Percentiles rank a stretch among this genome's conserved stretches.
Evolutionary conservation across 1,140 invertebrate species (phyloP).

Genomic region (Phthorimaea operculella): DNA sequence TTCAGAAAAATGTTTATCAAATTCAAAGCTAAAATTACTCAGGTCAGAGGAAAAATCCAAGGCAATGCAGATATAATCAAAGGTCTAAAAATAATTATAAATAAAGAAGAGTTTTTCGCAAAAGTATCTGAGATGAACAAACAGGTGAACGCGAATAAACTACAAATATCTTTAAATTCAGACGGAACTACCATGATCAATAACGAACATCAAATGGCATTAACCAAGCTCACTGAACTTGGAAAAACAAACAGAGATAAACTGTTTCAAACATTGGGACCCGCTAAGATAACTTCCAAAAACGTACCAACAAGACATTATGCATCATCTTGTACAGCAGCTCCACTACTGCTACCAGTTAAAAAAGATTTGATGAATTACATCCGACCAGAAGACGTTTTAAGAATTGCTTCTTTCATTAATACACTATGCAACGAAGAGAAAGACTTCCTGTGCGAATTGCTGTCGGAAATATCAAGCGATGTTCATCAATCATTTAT

Average conservation of each 20-base stretch:
- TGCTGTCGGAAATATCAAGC: constrained; percentile 7
- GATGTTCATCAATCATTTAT: constrained; percentile 12
- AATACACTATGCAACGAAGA: constrained; percentile 7
- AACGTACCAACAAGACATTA: constrained; percentile 16
- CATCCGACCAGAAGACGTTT: constrained; percentile 12
- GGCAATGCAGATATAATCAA: constrained; percentile 18
- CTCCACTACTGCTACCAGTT: not conserved
- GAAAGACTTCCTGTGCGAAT: constrained; percentile 9
- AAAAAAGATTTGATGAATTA: not conserved
- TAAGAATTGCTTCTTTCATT: constrained; percentile 11
- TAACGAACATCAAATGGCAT: constrained; percentile 9
- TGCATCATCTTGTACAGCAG: constrained; percentile 2
- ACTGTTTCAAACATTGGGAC: constrained; percentile 13
- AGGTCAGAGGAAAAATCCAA: constrained; percentile 12
- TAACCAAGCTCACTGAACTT: constrained; percentile 7
- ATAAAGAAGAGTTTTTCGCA: constrained; percentile 17
- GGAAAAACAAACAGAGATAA: constrained; percentile 9
- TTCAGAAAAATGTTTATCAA: constrained; percentile 21
- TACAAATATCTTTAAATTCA: constrained; percentile 13
- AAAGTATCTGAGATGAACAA: constrained; percentile 14
- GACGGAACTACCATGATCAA: constrained; percentile 16
- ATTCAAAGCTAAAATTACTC: constrained; percentile 15
- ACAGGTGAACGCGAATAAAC: constrained; percentile 17
- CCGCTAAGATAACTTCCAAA: constrained; percentile 14
- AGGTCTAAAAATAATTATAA: constrained; percentile 16